These are phyloP conservation scores for Haliaeetus leucogaster DNA, from an alignment of 2,113 vertebrate species.

Conservation along the genomic window DNA sequence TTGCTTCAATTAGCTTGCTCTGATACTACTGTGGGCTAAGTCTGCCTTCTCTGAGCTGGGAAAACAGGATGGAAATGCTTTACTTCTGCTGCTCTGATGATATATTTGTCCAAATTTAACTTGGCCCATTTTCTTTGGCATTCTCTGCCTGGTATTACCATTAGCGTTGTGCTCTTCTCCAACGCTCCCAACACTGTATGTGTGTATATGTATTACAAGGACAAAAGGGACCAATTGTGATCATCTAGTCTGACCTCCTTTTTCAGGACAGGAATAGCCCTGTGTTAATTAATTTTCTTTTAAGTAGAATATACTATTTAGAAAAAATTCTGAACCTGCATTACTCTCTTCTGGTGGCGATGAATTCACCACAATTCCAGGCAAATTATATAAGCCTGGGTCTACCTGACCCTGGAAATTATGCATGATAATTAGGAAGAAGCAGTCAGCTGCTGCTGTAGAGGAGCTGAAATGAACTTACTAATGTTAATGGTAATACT, in stretches of 20 bases:
- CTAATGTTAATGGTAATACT: not conserved
- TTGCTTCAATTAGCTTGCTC: not conserved
- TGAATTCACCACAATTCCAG: constrained; percentile 23
- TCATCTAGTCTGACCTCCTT: constrained; percentile 57
- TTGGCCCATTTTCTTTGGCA: not conserved
- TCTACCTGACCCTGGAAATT: not conserved
- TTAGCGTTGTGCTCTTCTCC: not conserved
- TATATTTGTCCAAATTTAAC: constrained; percentile 32
- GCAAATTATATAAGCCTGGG: constrained; percentile 40
- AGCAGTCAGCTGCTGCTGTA: not conserved
- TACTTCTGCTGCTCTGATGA: not conserved
- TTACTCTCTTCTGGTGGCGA: not conserved
- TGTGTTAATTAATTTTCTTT: constrained; percentile 66
- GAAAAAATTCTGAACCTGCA: constrained; percentile 9
- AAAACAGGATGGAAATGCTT: not conserved
- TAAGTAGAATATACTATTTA: constrained; percentile 61
- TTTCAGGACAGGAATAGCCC: constrained; percentile 52
- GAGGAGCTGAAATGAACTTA: not conserved
- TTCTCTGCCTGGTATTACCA: not conserved
- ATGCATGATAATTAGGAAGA: not conserved
- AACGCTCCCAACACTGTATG: not conserved
- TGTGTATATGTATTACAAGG: constrained; percentile 63
- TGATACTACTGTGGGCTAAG: not conserved
- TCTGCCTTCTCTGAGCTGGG: not conserved
- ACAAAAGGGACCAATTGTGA: constrained; percentile 52